phyloP scores from a whole-genome alignment of 1,140 invertebrate genomes.

The Aphaenogaster ashmeadi region DNA sequence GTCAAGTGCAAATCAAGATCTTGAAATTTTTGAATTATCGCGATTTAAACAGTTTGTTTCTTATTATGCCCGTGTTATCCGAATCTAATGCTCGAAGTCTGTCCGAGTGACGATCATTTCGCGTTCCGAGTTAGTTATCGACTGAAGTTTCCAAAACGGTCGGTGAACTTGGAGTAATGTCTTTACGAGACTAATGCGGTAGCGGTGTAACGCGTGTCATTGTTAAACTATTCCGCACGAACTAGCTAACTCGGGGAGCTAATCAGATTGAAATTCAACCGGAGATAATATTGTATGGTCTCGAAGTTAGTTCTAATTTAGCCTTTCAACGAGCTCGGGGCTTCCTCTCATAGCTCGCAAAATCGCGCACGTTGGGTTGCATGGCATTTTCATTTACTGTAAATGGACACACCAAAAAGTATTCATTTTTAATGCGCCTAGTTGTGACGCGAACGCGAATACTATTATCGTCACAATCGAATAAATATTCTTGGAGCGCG shows the following conservation, averaged over 20 bases:
- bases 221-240: constrained; percentile 60
- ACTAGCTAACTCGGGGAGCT: constrained; percentile 49
- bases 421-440: not conserved
- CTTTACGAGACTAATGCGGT: constrained; percentile 60
- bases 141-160: constrained; percentile 41
- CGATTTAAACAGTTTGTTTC: not conserved
- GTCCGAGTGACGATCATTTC: constrained; percentile 11
- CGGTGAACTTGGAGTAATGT: constrained; percentile 59
- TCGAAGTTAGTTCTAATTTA: constrained; percentile 52
- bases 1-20: not conserved
- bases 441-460: not conserved
- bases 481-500: not conserved
- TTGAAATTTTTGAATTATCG: not conserved
- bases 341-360: not conserved
- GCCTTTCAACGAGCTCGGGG: constrained; percentile 31
- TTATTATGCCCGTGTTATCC: constrained; percentile 5
- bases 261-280: constrained; percentile 66
- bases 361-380: not conserved
- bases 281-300: constrained; percentile 59
- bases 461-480: not conserved
- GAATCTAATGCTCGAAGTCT: constrained; percentile 6
- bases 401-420: not conserved
- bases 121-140: constrained; percentile 42
- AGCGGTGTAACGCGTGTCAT: constrained; percentile 58
- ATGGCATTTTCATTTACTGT: not conserved